Evolutionary conservation across 2,888 invertebrate genomes (phyloP), one percentile per base, ranked within the genome.

Genomic region (Lapara coniferarum): DNA sequence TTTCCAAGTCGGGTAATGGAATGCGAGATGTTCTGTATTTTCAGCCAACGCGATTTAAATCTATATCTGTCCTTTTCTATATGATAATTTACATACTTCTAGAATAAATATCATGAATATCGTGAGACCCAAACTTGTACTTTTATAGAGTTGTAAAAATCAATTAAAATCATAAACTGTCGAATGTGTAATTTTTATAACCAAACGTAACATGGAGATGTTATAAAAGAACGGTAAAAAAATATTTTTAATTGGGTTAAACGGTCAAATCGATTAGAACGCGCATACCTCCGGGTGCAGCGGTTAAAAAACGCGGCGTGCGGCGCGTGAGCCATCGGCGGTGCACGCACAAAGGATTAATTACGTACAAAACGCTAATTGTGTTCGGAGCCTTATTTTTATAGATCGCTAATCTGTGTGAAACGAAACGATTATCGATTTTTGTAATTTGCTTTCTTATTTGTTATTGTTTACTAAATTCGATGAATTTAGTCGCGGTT

Each of bases 311-410:
- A 16, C 46, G 56, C 56, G 55, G 55, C 46, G 37, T 37, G n/a
- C 10, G 19, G 16, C 59, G 59, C 16, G 49, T 46, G 49, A 63
- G 63, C 19, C 19, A 55, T 73, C 76, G 80, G 76, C 77, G 70
- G 70, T 73, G 59, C 49, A 49, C 46, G 49, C 19, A 73, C 80
- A 83, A 82, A 82, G 78, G 76, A 75, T 81, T 81, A 79, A 83
- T 82, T 79, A 75, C 74, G 37, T 71, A 74, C 78, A 73, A 81
- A 82, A 77, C 76, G 75, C 78, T 80, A 81, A 82, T 81, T 79
- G 76, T 74, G 69, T 46, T 53, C 58, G 70, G 46, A 53, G 67
- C 66, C 72, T 73, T 77, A 79, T 63, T 63, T 63, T 77, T 77
- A 78, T 77, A 73, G 72, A 71, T 71, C 71, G 75, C 75, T 80